These are phyloP conservation scores for Lipophrys pholis DNA, from an alignment of 2,113 vertebrate genomes.

Conservation along the genomic window DNA sequence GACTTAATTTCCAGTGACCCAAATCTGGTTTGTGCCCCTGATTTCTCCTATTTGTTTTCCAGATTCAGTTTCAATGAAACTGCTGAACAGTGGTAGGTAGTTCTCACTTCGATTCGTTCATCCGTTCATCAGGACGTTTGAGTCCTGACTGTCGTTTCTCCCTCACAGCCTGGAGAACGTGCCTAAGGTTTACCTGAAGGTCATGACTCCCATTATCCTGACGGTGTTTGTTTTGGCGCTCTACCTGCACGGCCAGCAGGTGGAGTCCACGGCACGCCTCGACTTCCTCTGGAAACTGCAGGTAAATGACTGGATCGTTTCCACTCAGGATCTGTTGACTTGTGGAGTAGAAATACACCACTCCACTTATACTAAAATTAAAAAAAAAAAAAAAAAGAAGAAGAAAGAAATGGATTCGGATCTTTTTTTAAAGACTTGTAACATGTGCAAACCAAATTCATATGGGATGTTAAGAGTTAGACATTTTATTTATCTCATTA, in stretches of 20 bases:
- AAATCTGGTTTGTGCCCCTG: background rate
- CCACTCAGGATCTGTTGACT: no score
- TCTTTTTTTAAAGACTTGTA: no score
- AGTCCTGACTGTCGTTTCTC: background rate
- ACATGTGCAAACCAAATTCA: no score
- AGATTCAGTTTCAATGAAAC: slow-evolving; percentile 84
- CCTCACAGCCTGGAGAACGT: slow-evolving; percentile 65
- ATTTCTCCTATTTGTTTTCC: slow-evolving; percentile 38
- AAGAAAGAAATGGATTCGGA: no score
- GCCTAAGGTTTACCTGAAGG: slow-evolving; percentile 89
- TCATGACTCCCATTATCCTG: slow-evolving; percentile 93
- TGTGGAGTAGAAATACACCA: no score
- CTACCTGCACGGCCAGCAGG: slow-evolving; percentile 97
- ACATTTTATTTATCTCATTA: no score
- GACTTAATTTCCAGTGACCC: slow-evolving; percentile 2
- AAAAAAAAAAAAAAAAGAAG: no score
- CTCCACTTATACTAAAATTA: no score
- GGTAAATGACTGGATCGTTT: slow-evolving; percentile 80
- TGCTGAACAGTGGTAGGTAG: slow-evolving; percentile 87
- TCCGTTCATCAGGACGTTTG: background rate
- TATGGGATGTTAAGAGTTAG: no score
- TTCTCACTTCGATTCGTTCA: no score
- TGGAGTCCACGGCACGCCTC: slow-evolving; percentile 95
- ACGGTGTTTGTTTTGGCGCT: slow-evolving; percentile 94
- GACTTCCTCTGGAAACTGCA: slow-evolving; percentile 99